These are phyloP conservation scores for Anabacerthia variegaticeps DNA, from an alignment of 2,797 vertebrate genomes.

Conservation along the genomic window DNA sequence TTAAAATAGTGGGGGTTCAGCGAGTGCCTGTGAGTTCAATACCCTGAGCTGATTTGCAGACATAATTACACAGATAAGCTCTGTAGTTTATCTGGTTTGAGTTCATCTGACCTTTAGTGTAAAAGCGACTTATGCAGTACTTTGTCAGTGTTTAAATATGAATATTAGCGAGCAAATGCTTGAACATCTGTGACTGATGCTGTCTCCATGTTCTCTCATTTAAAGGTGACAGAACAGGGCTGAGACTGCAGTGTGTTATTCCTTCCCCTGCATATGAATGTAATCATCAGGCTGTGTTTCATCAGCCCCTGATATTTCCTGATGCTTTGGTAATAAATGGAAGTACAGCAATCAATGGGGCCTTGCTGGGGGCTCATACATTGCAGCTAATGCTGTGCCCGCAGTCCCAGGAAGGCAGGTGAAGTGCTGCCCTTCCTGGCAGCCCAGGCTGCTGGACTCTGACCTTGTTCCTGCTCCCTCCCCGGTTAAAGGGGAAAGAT, in stretches of 20 bases:
- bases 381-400: not conserved
- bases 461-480: not conserved
- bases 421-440: not conserved
- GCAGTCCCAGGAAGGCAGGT: accelerated
- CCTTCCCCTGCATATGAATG: not conserved
- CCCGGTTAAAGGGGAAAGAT: not conserved
- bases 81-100: not conserved
- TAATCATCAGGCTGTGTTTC: accelerated
- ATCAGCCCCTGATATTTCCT: not conserved
- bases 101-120: not conserved
- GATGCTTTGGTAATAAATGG: not conserved
- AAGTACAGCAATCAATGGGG: not conserved
- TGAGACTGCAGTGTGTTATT: accelerated
- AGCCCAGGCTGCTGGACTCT: not conserved
- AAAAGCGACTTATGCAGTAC: accelerated
- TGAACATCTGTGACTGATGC: not conserved
- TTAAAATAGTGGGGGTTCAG: not conserved
- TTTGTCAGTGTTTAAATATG: not conserved
- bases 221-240: accelerated
- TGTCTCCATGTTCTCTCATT: accelerated
- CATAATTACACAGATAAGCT: not conserved
- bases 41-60: not conserved
- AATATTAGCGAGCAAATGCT: not conserved
- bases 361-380: not conserved
- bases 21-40: not conserved